Percentiles rank a stretch among this genome's conserved stretches.
These are phyloP conservation scores for Anthopleura sola DNA, from an alignment of 64 coral and sea anemone species.

Conservation along the genomic window DNA sequence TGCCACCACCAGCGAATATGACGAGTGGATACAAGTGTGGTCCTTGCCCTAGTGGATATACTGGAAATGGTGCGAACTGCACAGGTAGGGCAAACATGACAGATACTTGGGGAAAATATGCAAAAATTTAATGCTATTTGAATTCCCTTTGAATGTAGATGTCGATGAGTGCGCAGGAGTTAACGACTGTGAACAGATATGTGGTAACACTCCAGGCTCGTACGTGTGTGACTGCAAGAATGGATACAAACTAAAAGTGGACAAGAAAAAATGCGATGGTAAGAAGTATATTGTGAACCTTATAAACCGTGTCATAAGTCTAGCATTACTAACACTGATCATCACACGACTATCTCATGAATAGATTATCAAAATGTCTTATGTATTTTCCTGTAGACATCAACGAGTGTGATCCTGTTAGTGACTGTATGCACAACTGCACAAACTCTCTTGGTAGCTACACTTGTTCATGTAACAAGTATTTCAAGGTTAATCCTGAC, in stretches of 20 bases:
- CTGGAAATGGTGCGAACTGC: constrained; percentile 23
- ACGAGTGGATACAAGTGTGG: constrained; percentile 29
- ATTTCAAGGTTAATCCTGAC: constrained; percentile 22
- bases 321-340: too few species aligned
- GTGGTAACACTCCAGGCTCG: constrained; percentile 46
- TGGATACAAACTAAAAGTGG: constrained; percentile 23
- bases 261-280: constrained; percentile 40
- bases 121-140: background rate
- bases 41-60: constrained; percentile 31
- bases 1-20: constrained; percentile 14
- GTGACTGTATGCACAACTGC: background rate
- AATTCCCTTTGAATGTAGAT: background rate
- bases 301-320: too few species aligned
- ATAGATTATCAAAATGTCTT: background rate
- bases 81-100: constrained; percentile 12
- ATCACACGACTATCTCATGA: too few species aligned
- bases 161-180: constrained; percentile 21
- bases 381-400: background rate
- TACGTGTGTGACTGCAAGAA: constrained; percentile 25
- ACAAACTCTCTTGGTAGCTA: background rate
- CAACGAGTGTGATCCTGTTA: background rate
- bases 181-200: background rate
- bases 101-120: background rate
- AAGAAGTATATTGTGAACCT: background rate
- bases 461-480: constrained; percentile 6